A percentile compares a stretch with the other conserved stretches of the same genome.
These are phyloP conservation scores for Cliona cf. orientalis DNA, from an alignment of 37 sponge, comb jelly and placozoan genomes.

Conservation along the genomic window DNA sequence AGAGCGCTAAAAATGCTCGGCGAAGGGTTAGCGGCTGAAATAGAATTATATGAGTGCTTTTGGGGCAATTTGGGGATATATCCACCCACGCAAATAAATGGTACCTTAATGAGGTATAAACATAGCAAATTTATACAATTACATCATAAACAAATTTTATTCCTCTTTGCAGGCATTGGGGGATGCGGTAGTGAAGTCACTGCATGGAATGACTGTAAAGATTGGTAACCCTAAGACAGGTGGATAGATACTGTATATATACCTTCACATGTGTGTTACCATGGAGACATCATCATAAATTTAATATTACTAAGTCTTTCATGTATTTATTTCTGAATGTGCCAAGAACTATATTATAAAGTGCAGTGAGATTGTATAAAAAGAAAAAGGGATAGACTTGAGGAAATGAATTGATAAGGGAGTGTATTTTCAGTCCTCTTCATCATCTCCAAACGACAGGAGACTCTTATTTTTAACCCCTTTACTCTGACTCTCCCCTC, in stretches of 20 bases:
- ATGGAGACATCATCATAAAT: no score
- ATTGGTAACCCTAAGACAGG: conserved; percentile 38
- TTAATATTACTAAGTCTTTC: neutral
- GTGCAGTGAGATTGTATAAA: neutral
- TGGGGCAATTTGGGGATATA: no score
- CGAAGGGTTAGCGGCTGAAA: no score
- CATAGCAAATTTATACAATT: no score
- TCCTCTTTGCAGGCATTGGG: conserved; percentile 58
- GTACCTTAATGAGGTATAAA: no score
- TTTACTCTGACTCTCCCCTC: conserved; percentile 15
- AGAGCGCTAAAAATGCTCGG: no score
- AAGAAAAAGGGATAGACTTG: neutral
- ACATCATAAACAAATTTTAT: no score
- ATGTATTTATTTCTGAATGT: neutral
- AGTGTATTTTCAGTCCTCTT: conserved; percentile 6
- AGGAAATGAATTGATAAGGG: neutral
- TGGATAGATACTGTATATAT: no score
- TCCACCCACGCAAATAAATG: no score
- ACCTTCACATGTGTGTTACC: neutral
- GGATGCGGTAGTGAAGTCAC: conserved; percentile 58
- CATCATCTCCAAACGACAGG: conserved; percentile 66
- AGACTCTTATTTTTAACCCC: conserved; percentile 54
- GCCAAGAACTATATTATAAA: neutral
- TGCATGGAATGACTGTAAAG: conserved; percentile 68
- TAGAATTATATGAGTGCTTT: no score